These are phyloP conservation scores for Apodemia zela DNA, from an alignment of 2,888 invertebrate genomes.

Conservation along the genomic window DNA sequence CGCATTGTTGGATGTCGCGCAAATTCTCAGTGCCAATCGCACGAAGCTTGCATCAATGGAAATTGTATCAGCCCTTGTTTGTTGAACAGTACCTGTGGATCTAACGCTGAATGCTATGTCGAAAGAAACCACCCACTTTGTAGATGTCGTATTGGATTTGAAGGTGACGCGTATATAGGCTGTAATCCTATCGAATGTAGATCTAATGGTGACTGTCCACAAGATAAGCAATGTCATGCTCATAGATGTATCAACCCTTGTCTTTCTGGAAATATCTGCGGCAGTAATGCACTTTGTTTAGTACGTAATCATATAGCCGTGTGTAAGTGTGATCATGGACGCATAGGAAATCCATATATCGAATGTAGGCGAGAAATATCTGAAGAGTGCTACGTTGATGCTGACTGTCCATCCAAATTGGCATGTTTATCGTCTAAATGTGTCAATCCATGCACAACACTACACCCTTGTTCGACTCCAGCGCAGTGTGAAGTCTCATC, in stretches of 20 bases:
- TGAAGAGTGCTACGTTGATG: slow-evolving; percentile 89
- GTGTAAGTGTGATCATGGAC: slow-evolving; percentile 91
- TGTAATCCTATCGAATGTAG: slow-evolving; percentile 91
- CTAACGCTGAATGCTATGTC: slow-evolving; percentile 90
- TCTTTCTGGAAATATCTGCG: slow-evolving; percentile 87
- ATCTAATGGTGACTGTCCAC: slow-evolving; percentile 92
- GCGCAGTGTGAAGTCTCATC: slow-evolving; percentile 90
- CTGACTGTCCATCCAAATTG: slow-evolving; percentile 88
- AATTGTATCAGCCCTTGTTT: slow-evolving; percentile 93
- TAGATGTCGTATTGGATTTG: slow-evolving; percentile 89
- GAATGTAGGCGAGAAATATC: slow-evolving; percentile 87
- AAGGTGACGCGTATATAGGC: slow-evolving; percentile 87
- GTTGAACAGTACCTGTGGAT: slow-evolving; percentile 88
- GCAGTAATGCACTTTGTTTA: slow-evolving; percentile 88
- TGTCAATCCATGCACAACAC: slow-evolving; percentile 88
- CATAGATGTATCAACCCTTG: slow-evolving; percentile 93
- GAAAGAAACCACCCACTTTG: slow-evolving; percentile 87
- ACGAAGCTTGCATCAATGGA: slow-evolving; percentile 91
- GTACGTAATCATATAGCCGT: slow-evolving; percentile 90
- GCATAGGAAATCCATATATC: slow-evolving; percentile 89
- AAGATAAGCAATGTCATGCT: slow-evolving; percentile 91
- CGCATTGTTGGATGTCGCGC: slow-evolving; percentile 89
- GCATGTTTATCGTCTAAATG: slow-evolving; percentile 92
- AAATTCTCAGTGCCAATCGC: slow-evolving; percentile 90
- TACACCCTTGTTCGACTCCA: slow-evolving; percentile 90